Conservation (phyloP, 2,797 vertebrate genomes). For the Hylomyscus alleni region DNA sequence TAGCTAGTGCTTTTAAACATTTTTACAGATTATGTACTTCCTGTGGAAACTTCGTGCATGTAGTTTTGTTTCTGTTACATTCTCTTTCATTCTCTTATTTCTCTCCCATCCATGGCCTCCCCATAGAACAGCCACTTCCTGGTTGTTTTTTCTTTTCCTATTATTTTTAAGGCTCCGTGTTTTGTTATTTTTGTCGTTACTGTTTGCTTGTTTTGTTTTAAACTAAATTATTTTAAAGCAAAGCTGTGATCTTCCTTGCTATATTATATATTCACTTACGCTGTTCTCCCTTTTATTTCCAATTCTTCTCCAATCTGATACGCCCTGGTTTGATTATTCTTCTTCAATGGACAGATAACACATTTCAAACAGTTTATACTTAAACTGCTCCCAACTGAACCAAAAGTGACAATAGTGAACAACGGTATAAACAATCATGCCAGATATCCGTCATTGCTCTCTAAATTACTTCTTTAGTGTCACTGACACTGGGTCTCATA, state of each 20-base stretch:
- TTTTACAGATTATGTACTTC: not conserved
- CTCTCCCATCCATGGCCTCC: not conserved
- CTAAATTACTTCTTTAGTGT: not conserved
- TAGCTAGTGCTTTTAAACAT: not conserved
- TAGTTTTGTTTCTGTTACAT: not conserved
- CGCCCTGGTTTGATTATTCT: not conserved
- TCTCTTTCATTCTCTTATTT: not conserved
- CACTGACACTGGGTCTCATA: not conserved
- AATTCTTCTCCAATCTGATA: not conserved
- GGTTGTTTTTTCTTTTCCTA: not conserved
- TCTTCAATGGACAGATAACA: conserved; percentile 1
- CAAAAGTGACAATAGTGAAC: not conserved
- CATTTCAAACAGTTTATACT: not conserved
- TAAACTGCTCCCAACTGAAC: not conserved
- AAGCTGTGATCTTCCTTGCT: not conserved
- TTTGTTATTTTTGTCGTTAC: not conserved
- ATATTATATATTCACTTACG: not conserved
- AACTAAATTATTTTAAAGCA: not conserved
- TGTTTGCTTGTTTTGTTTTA: not conserved
- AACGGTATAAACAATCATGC: not conserved
- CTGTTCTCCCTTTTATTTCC: not conserved
- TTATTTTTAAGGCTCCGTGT: not conserved
- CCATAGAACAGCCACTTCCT: not conserved
- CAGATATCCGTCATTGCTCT: not conserved
- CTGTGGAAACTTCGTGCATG: not conserved